phyloP scores from a whole-genome alignment of 2,113 vertebrate genomes.

The Gasterosteus aculeatus region DNA sequence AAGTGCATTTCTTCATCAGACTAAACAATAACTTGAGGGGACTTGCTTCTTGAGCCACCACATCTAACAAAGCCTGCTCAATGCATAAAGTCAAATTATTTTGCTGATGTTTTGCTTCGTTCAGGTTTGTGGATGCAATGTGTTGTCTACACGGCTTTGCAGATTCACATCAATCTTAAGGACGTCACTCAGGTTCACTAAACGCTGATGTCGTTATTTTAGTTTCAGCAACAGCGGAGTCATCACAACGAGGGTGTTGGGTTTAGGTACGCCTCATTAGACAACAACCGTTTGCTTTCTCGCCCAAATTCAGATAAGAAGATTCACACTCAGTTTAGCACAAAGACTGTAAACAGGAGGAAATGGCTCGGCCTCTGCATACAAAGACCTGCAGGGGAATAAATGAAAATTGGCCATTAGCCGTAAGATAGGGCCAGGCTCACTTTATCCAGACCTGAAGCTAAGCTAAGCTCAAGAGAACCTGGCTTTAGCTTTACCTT shows the following conservation, averaged over 20 bases:
- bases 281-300: background rate
- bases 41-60: background rate
- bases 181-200: conserved; percentile 23
- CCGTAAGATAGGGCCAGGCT: background rate
- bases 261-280: background rate
- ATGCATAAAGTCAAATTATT: conserved; percentile 27
- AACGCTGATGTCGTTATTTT: conserved; percentile 26
- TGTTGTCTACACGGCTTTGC: conserved; percentile 17
- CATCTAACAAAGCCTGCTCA: background rate
- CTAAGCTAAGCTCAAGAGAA: background rate
- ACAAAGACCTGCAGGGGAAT: background rate
- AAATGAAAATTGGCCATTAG: background rate
- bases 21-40: conserved; percentile 14
- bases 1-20: background rate
- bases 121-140: conserved; percentile 38
- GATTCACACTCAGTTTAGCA: background rate
- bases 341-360: background rate
- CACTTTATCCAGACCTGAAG: background rate
- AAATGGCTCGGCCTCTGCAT: background rate
- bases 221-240: conserved; percentile 15
- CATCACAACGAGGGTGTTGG: background rate
- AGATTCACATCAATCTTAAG: conserved; percentile 28
- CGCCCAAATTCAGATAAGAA: background rate
- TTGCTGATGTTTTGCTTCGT: conserved; percentile 6
- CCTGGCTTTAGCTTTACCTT: background rate